These are phyloP conservation scores for Cyclophora punctaria DNA, from an alignment of 2,888 invertebrate genomes.

Conservation along the genomic window DNA sequence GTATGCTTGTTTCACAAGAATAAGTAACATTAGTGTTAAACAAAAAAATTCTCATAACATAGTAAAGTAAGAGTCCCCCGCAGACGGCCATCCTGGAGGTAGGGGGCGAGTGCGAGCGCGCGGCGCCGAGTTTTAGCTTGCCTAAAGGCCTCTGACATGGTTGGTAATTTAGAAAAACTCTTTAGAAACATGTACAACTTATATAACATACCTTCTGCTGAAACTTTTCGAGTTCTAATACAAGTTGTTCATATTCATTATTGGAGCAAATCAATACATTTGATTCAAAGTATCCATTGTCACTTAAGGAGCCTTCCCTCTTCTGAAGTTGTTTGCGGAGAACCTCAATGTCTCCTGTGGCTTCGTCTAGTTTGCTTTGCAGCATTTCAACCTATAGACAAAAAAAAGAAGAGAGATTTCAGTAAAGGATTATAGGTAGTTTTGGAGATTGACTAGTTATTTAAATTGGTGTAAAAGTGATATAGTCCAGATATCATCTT, in stretches of 20 bases:
- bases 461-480: too few species aligned
- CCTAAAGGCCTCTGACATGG: not conserved
- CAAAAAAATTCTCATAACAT: too few species aligned
- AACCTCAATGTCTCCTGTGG: conserved; percentile 80
- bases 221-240: conserved; percentile 78
- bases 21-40: too few species aligned
- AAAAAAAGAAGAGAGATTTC: too few species aligned
- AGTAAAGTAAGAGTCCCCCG: too few species aligned
- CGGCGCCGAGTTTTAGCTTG: not conserved
- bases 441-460: too few species aligned
- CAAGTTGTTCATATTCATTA: conserved; percentile 78
- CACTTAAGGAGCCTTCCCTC: conserved; percentile 21
- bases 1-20: too few species aligned
- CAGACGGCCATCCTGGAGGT: too few species aligned
- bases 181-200: not conserved
- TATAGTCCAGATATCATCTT: too few species aligned
- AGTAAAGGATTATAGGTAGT: too few species aligned
- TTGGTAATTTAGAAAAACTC: not conserved
- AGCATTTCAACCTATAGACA: conserved; percentile 76
- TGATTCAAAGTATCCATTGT: conserved; percentile 28
- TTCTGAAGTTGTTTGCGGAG: conserved; percentile 70
- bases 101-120: too few species aligned
- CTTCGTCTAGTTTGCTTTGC: conserved; percentile 81
- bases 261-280: conserved; percentile 30
- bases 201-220: conserved; percentile 73